These are phyloP conservation scores for Melanargia galathea DNA, from an alignment of 2,888 invertebrate species.

Conservation along the genomic window DNA sequence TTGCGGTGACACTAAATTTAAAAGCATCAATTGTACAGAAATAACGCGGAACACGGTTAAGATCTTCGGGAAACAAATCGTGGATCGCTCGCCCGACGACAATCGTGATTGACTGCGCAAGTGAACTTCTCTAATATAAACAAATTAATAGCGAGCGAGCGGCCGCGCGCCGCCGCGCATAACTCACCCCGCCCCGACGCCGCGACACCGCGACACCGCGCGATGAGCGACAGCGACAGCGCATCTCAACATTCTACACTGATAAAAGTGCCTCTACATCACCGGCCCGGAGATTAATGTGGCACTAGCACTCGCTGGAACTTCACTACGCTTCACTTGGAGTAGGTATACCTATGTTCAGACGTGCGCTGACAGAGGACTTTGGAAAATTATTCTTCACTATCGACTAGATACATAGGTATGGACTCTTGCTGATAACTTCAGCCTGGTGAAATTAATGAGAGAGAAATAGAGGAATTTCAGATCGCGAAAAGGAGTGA, in stretches of 20 bases:
- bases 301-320: background rate
- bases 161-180: conserved; percentile 51
- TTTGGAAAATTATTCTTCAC: no score
- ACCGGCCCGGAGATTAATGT: background rate
- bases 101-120: conserved; percentile 81
- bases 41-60: conserved; percentile 80
- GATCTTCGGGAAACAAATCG: conserved; percentile 82
- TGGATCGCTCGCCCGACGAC: conserved; percentile 78
- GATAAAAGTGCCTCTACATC: conserved; percentile 5
- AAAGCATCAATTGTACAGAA: conserved; percentile 82
- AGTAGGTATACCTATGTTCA: no score
- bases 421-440: no score
- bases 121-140: conserved; percentile 81
- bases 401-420: no score
- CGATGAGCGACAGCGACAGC: no score
- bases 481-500: no score
- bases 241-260: conserved; percentile 7
- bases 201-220: conserved; percentile 4
- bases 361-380: no score
- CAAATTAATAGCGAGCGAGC: conserved; percentile 80
- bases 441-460: no score
- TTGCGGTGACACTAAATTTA: conserved; percentile 82
- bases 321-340: no score
- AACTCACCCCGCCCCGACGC: conserved; percentile 50
- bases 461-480: no score